These are phyloP conservation scores for Zhuqinia jingwanae DNA, from an alignment of 2,888 invertebrate genomes.

Conservation along the genomic window DNA sequence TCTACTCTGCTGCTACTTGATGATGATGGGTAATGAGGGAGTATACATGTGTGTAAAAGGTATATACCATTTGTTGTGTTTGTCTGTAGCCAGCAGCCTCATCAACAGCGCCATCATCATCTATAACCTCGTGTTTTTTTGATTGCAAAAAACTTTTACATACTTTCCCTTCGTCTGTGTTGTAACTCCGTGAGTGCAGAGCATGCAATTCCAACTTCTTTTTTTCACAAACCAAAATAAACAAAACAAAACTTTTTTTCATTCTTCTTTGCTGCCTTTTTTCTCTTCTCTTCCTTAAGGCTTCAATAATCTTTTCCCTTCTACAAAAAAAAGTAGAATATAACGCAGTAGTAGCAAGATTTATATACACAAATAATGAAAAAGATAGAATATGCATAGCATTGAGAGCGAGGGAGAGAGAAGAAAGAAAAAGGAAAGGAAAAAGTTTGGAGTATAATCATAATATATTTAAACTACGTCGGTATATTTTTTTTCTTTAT, in stretches of 20 bases:
- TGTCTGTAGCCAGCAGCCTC: constrained; percentile 5
- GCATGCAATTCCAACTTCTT: not conserved
- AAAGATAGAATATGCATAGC: too few relatives aligned
- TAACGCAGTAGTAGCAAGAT: too few relatives aligned
- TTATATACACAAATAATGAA: too few relatives aligned
- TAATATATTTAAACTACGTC: too few relatives aligned
- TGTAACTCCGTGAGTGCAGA: constrained; percentile 3
- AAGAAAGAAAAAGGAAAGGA: not conserved
- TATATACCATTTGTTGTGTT: too few relatives aligned
- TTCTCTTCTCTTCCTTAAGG: too few relatives aligned
- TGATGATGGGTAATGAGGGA: constrained; percentile 28
- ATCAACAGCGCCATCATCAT: constrained; percentile 11
- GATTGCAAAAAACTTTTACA: not conserved
- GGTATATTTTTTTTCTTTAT: too few relatives aligned
- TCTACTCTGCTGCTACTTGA: not conserved
- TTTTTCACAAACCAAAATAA: constrained; percentile 1
- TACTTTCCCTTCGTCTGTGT: not conserved
- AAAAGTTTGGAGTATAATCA: too few relatives aligned
- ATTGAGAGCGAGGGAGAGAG: not conserved
- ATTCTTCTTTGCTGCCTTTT: not conserved
- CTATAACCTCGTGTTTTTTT: not conserved
- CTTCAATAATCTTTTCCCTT: too few relatives aligned
- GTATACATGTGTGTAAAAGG: not conserved
- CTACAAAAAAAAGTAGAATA: too few relatives aligned
- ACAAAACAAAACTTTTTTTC: constrained; percentile 3